Evolutionary conservation across 2,888 invertebrate species (phyloP).

Genomic region (Choristoneura rosaceana): DNA sequence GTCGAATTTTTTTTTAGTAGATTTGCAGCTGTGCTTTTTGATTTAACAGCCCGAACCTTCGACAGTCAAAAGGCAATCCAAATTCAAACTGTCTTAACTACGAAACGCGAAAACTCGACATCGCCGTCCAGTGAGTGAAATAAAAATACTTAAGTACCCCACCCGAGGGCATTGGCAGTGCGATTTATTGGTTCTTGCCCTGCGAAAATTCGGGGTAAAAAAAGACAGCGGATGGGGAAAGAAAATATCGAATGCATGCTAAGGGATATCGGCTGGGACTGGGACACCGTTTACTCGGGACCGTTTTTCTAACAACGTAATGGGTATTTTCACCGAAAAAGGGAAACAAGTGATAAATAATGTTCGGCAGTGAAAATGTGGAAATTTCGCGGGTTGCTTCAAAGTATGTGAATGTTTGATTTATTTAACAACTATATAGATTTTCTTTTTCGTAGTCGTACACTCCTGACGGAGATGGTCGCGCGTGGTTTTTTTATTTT

Average conservation of each 20-base stretch:
- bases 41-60: no score
- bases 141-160: constrained; percentile 33
- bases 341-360: constrained; percentile 9
- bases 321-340: constrained; percentile 7
- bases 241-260: constrained; percentile 33
- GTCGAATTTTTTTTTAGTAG: no score
- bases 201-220: constrained; percentile 36
- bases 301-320: constrained; percentile 21
- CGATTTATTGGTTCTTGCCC: constrained; percentile 36
- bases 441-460: no score
- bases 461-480: no score
- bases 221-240: constrained; percentile 28
- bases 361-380: not conserved
- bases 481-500: no score
- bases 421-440: not conserved
- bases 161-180: constrained; percentile 30
- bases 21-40: no score
- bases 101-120: constrained; percentile 26
- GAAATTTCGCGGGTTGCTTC: not conserved
- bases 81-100: not conserved
- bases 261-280: constrained; percentile 35
- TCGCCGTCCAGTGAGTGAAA: constrained; percentile 29
- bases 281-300: constrained; percentile 17
- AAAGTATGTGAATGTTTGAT: not conserved
- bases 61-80: not conserved